Percentiles rank a stretch among this genome's conserved stretches.
phyloP scores from a whole-genome alignment of 2,113 vertebrate genomes.

The Eublepharis macularius region DNA sequence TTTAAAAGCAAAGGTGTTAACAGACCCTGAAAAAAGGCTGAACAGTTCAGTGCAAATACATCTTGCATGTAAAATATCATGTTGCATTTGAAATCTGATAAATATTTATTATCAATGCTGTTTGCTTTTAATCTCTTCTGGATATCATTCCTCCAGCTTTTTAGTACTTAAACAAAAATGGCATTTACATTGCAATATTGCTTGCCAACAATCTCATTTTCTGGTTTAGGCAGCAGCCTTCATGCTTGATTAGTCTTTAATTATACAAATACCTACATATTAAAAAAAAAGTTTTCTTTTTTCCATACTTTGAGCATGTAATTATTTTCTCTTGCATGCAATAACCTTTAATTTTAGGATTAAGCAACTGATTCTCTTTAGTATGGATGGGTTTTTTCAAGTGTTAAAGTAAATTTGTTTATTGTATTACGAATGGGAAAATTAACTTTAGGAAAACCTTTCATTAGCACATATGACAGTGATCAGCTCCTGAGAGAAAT shows the following conservation, averaged over 20 bases:
- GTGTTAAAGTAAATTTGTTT: slow-evolving; percentile 82
- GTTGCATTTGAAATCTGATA: slow-evolving; percentile 81
- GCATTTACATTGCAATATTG: slow-evolving; percentile 91
- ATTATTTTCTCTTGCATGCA: slow-evolving; percentile 85
- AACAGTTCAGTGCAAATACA: slow-evolving; percentile 71
- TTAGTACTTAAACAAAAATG: slow-evolving; percentile 85
- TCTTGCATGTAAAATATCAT: slow-evolving; percentile 75
- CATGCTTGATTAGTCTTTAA: slow-evolving; percentile 92
- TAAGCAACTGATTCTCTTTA: slow-evolving; percentile 84
- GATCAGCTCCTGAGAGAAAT: slow-evolving; percentile 61
- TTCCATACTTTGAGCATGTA: slow-evolving; percentile 83
- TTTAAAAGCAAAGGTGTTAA: slow-evolving; percentile 70
- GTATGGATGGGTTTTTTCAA: slow-evolving; percentile 81
- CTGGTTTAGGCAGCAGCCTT: slow-evolving; percentile 99
- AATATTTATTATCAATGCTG: slow-evolving; percentile 85
- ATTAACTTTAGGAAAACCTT: slow-evolving; percentile 79
- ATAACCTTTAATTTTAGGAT: slow-evolving; percentile 87
- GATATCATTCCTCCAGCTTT: slow-evolving; percentile 79
- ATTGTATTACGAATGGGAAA: slow-evolving; percentile 77
- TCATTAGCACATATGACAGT: slow-evolving; percentile 71
- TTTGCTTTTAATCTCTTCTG: slow-evolving; percentile 84
- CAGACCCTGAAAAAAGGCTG: slow-evolving; percentile 69
- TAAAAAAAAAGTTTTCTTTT: slow-evolving; percentile 79
- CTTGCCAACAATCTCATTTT: slow-evolving; percentile 99
- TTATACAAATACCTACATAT: slow-evolving; percentile 88